Base-by-base conservation (phyloP, 2,888 invertebrate species). In the Pemphredon lugubris region DNA sequence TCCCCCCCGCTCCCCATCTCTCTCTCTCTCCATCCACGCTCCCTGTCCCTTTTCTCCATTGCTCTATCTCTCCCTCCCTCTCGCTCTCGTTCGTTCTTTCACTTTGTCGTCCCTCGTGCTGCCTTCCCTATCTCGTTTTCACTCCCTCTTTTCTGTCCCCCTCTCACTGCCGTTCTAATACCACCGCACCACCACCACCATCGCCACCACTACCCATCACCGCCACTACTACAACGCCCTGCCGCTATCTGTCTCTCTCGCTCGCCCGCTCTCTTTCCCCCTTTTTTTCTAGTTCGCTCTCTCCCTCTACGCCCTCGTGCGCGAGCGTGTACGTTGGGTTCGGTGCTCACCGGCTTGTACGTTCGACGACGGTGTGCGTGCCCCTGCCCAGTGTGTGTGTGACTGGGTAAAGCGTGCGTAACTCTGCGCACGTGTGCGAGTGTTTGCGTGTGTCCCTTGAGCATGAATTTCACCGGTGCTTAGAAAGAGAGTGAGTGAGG, bases 401-500 rank as follows among this genome's bases (percentile, higher is more conserved):
- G 68, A 68, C 66, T 37, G 61, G 57, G 61, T 63, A 66, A 63
- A 34, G n/a, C 57, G 61, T 37, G 45, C 37, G 63, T 53, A 47
- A 44, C 40, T 26, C 13, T 26, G 14, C n/a, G 44, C 18, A 23
- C 21, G 64, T 70, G 61, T 55, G 44, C 51, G 30, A 18, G 66
- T 53, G 58, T 51, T 53, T 63, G 34, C 51, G 54, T 58, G 20
- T 26, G 39, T 54, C 30, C 66, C 55, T 40, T 65, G 16, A 47
- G 64, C 67, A 68, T 53, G 70, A 74, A 76, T 71, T 71, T 70
- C 65, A 68, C 64, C 59, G 65, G 73, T 75, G 81, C 76, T 83
- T 83, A 83, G 82, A 81, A 79, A 80, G 48, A 58, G 57, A 72
- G n/a, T n/a, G n/a, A n/a, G n/a, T n/a, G n/a, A n/a, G n/a, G n/a